Evolutionary conservation across 2,888 invertebrate species (phyloP).

Genomic region (Ophion ventricosus): DNA sequence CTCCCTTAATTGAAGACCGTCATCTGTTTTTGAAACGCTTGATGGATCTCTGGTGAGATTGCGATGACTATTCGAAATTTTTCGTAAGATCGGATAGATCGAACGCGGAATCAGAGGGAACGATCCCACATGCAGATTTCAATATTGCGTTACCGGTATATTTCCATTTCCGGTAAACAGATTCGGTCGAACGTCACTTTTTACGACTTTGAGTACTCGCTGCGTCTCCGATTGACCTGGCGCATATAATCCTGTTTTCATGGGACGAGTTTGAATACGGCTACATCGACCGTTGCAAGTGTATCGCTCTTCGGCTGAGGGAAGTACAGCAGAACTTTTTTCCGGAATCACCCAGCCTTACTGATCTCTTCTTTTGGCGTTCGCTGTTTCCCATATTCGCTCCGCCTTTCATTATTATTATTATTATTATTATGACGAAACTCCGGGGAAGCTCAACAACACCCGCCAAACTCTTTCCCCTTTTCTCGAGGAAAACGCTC

Average conservation of each 20-base stretch:
- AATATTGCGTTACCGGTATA: constrained; percentile 22
- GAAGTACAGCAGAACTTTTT: constrained; percentile 39
- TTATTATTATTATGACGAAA: constrained; percentile 47
- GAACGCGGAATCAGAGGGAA: not conserved
- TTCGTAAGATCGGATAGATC: not conserved
- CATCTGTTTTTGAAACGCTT: not conserved
- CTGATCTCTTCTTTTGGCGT: constrained; percentile 13
- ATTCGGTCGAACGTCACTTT: constrained; percentile 53
- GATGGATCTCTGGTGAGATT: not conserved
- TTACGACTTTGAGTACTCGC: constrained; percentile 44
- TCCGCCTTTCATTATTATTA: constrained; percentile 43
- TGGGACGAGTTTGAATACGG: constrained; percentile 26
- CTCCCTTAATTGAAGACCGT: not conserved
- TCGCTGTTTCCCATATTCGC: constrained; percentile 15
- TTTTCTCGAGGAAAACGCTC: not conserved
- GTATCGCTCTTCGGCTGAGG: not conserved
- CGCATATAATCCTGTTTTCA: constrained; percentile 59
- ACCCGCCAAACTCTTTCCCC: not conserved
- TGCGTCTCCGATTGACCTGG: constrained; percentile 34
- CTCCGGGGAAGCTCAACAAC: constrained; percentile 1
- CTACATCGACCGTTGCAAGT: constrained; percentile 53
- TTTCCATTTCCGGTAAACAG: constrained; percentile 53
- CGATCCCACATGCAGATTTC: not conserved
- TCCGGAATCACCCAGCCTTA: constrained; percentile 26
- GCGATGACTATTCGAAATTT: not conserved